Evolutionary conservation across 2,888 invertebrate species (phyloP), one percentile per base, ranked within the genome.

Genomic region (Eupithecia subumbrata): DNA sequence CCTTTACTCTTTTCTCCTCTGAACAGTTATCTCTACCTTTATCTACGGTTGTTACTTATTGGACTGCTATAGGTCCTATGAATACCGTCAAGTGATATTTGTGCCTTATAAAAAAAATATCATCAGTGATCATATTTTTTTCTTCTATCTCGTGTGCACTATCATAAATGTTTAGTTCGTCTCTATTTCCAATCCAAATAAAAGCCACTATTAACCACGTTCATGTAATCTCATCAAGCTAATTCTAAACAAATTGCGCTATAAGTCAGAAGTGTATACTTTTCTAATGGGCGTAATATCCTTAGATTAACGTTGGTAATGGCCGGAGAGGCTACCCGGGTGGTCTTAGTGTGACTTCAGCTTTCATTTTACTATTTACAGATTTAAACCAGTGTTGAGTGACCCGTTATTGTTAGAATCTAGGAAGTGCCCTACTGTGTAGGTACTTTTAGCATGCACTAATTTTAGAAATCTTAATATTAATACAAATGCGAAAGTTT

Each of bases 261-360:
- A 75, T 82, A 79, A 69, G 52, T 70, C 78, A 37, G 76, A 74
- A 60, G 71, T 63, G 78, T 83, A 83, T 82, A 80, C 80, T 81
- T 83, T 84, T 82, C 75, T 83, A 87, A 87, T 84, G 80, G 80
- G 73, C 76, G 82, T 86, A 84, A 84, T 82, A 82, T 83, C 82
- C 82, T 84, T 85, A 86, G 85, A 84, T 77, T 78, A 79, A 76
- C 77, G 77, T 80, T 67, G 43, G 72, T 80, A 74, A 81, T 81
- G 80, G 75, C 79, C 72, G 72, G 72, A 77, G 76, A 74, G 69
- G 66, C 83, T 80, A 82, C 83, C 77, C 88, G 88, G 88, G 89
- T 89, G 90, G 88, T 87, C 88, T 75, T 22, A 48, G 56, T 73
- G 71, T 75, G 77, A 56, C 74, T 64, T 69, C 63, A 40, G 67